These are phyloP conservation scores for Antidorcas marsupialis DNA, from an alignment of 2,113 vertebrate genomes.

Conservation along the genomic window DNA sequence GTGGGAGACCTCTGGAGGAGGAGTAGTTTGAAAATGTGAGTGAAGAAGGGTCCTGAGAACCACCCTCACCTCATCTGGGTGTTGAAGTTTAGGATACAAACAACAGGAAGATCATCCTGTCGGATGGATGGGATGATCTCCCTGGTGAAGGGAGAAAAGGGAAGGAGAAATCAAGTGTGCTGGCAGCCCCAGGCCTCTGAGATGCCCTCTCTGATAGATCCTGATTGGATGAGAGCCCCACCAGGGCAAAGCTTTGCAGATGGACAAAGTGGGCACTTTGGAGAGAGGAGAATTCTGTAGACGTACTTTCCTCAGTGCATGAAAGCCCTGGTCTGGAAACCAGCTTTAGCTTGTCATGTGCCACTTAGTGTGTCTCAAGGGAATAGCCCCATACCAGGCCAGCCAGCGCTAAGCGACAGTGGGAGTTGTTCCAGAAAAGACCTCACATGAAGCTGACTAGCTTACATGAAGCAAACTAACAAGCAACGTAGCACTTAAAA, in stretches of 20 bases:
- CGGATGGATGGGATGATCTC: not conserved
- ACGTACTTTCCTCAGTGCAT: not conserved
- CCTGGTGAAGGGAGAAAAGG: not conserved
- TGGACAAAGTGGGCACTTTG: not conserved
- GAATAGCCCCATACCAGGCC: slow-evolving; percentile 87
- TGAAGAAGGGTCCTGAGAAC: not conserved
- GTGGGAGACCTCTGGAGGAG: not conserved
- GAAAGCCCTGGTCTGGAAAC: not conserved
- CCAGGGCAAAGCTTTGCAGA: not conserved
- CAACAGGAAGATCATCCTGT: not conserved
- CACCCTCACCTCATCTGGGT: not conserved
- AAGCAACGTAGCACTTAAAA: slow-evolving; percentile 88
- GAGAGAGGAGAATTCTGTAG: not conserved
- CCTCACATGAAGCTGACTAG: slow-evolving; percentile 82
- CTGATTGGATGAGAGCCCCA: not conserved
- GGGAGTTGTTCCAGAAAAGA: slow-evolving; percentile 90
- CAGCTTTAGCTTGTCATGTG: not conserved
- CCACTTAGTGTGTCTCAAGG: not conserved
- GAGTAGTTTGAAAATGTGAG: not conserved
- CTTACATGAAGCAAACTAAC: slow-evolving; percentile 80
- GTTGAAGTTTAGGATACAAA: not conserved
- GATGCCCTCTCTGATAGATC: not conserved
- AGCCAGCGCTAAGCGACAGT: slow-evolving; percentile 87
- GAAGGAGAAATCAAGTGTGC: not conserved
- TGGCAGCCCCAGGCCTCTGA: not conserved